Conservation (phyloP, 2,113 vertebrate species). For the Carassius gibelio region DNA sequence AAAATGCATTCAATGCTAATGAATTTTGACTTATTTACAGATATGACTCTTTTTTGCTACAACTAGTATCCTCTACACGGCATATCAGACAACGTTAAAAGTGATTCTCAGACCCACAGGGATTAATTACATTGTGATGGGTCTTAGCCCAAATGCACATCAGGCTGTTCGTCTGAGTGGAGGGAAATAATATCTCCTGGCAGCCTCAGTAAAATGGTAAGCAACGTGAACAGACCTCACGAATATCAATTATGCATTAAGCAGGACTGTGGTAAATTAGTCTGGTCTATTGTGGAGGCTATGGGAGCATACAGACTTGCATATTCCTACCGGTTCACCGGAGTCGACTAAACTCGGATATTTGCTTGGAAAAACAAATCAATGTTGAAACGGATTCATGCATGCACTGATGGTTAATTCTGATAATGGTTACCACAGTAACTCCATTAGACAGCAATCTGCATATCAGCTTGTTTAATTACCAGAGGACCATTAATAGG, state of each 20-base stretch:
- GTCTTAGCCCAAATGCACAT: slow-evolving; percentile 1
- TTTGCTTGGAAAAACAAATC: slow-evolving; percentile 58
- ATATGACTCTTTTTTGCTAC: neutral
- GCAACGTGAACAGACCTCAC: slow-evolving; percentile 65
- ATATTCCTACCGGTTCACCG: slow-evolving; percentile 60
- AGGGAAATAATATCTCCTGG: slow-evolving; percentile 46
- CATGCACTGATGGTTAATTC: slow-evolving; percentile 5
- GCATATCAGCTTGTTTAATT: slow-evolving; percentile 27
- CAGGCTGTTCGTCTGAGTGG: slow-evolving; percentile 34
- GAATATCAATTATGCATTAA: slow-evolving; percentile 75
- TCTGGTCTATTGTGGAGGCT: slow-evolving; percentile 65
- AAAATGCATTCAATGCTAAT: neutral
- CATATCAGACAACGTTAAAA: neutral
- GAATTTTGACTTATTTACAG: neutral
- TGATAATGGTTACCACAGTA: slow-evolving; percentile 8
- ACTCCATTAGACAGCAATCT: slow-evolving; percentile 21
- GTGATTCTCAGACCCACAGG: slow-evolving; percentile 28
- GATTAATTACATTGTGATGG: slow-evolving; percentile 50
- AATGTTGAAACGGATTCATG: neutral
- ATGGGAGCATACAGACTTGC: slow-evolving; percentile 61
- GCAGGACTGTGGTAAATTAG: slow-evolving; percentile 67
- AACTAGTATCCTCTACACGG: neutral
- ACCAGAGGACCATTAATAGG: slow-evolving; percentile 6
- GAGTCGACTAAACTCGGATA: slow-evolving; percentile 52
- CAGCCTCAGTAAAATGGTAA: slow-evolving; percentile 58